Percentiles rank a stretch among this genome's conserved stretches.
Evolutionary conservation across 2,113 vertebrate species (phyloP).

Genomic region (Oryzias melastigma): DNA sequence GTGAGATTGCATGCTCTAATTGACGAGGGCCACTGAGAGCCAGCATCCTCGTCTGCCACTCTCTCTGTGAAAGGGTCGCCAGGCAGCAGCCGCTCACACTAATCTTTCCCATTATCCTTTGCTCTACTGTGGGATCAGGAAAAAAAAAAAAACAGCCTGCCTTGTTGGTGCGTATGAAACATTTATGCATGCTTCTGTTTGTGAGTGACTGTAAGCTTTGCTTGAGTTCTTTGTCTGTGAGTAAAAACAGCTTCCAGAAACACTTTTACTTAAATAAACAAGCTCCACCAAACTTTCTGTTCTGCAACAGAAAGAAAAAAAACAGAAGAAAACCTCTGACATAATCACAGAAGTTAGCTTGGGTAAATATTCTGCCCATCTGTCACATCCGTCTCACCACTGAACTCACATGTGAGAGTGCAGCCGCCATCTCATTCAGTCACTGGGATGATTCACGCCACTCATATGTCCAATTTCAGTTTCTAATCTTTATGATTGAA

Average conservation of each 20-base stretch:
- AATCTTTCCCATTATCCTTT: conserved; percentile 72
- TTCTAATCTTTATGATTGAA: conserved; percentile 53
- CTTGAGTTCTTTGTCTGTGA: not conserved
- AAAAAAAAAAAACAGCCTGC: conserved; percentile 45
- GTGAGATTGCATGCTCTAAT: conserved; percentile 60
- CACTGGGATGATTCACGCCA: conserved; percentile 26
- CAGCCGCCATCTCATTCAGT: conserved; percentile 6
- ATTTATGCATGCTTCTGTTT: conserved; percentile 20
- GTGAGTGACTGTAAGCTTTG: conserved; percentile 18
- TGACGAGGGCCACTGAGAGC: conserved; percentile 71
- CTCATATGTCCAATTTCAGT: conserved; percentile 28
- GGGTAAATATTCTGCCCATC: conserved; percentile 6
- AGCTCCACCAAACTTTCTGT: conserved; percentile 26
- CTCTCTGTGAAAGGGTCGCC: conserved; percentile 49
- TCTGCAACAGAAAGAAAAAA: conserved; percentile 10
- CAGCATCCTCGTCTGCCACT: conserved; percentile 58
- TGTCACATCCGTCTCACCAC: not conserved
- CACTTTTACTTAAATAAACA: conserved; percentile 12
- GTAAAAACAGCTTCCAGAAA: not conserved
- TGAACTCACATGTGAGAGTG: conserved; percentile 2
- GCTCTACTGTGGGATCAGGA: conserved; percentile 48
- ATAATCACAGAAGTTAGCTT: conserved; percentile 19
- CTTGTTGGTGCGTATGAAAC: conserved; percentile 7
- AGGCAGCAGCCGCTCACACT: conserved; percentile 66
- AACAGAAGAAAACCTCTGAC: conserved; percentile 1